A percentile compares a stretch with the other conserved stretches of the same genome.
phyloP scores from a whole-genome alignment of 2,797 vertebrate genomes.

The Chelidonichthys spinosus region DNA sequence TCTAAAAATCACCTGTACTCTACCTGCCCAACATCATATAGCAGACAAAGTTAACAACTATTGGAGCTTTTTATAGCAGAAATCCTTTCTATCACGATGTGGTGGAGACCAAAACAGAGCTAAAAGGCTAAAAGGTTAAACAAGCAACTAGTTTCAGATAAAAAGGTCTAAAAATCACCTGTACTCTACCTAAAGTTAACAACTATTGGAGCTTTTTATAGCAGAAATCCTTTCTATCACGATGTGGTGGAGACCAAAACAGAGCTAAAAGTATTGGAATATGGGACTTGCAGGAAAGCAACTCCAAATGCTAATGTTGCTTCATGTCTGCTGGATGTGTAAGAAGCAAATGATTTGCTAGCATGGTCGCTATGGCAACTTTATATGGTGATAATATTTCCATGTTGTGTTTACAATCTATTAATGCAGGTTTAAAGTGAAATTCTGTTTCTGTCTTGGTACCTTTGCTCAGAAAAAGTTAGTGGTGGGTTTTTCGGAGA shows the following conservation, averaged over 20 bases:
- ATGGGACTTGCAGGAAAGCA: too few species aligned
- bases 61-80: not conserved
- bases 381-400: not conserved
- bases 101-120: not conserved
- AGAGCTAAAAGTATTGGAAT: too few species aligned
- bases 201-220: not conserved
- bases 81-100: not conserved
- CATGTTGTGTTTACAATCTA: not conserved
- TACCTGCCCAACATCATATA: not conserved
- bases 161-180: not conserved
- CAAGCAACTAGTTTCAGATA: not conserved
- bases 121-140: not conserved
- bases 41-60: not conserved
- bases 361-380: not conserved
- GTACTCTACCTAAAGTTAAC: not conserved
- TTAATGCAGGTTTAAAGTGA: not conserved
- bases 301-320: too few species aligned
- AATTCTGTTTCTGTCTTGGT: conserved; percentile 6
- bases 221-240: not conserved
- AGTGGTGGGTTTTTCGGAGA: conserved; percentile 79
- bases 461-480: conserved; percentile 77
- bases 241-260: not conserved
- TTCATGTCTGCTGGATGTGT: not conserved
- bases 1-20: not conserved
- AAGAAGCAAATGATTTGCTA: not conserved